These are phyloP conservation scores for Turdus rufiventris DNA, from an alignment of 2,113 vertebrate species.

Conservation along the genomic window DNA sequence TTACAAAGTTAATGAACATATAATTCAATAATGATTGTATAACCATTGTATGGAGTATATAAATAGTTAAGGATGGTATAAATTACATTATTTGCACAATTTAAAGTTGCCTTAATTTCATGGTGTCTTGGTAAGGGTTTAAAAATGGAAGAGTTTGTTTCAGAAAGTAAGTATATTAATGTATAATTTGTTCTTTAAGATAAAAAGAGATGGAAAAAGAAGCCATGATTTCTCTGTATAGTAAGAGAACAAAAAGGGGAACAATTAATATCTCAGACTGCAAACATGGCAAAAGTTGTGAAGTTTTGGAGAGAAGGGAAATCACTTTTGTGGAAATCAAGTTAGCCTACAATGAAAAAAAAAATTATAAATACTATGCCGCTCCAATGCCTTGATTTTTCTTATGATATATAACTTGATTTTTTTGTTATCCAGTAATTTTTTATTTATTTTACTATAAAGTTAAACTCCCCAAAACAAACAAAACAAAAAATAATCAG, in stretches of 20 bases:
- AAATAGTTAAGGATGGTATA: neutral
- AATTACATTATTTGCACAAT: neutral
- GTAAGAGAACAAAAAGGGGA: neutral
- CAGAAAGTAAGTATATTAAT: neutral
- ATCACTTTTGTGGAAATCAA: neutral
- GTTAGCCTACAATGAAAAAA: neutral
- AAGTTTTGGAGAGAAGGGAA: neutral
- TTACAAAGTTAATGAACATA: neutral
- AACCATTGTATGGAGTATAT: neutral
- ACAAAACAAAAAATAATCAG: neutral
- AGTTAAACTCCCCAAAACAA: neutral
- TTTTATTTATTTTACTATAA: neutral
- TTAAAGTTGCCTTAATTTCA: neutral
- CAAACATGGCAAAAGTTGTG: neutral
- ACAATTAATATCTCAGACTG: neutral
- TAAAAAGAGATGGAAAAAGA: neutral
- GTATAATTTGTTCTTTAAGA: neutral
- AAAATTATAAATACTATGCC: neutral
- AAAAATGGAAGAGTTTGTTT: neutral
- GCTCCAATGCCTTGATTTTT: neutral
- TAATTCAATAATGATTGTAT: neutral
- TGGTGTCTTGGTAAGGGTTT: neutral
- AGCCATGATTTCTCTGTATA: neutral
- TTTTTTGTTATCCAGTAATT: neutral
- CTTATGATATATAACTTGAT: neutral